Base-by-base conservation (phyloP, 2,797 vertebrate genomes). In the Discoglossus pictus region DNA sequence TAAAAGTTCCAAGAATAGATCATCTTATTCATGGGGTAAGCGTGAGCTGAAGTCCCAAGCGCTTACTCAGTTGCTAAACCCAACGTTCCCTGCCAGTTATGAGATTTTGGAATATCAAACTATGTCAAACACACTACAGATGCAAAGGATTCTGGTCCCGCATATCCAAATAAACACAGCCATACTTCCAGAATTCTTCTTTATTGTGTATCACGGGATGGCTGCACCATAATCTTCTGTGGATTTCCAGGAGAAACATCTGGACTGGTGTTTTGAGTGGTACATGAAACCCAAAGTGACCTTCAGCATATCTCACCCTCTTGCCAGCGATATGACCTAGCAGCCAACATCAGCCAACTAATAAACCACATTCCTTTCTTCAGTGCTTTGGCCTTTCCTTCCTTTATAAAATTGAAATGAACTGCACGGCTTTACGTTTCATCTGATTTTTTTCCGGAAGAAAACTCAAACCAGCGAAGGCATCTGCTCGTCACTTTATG, bases 361-460 rank as follows among this genome's bases (percentile, higher is more conserved):
- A 36, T 2, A 16, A 68, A 6, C 15, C 18, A 0, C 16, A 27
- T 69, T 78, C 72, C 77, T 75, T 2, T 0, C 54, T 46, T 65
- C 51, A 9, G 39, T 38, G 12, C 65, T 73, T 77, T 82, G 81
- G 78, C 83, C 55, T 7, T 60, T 40, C 44, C 66, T 80, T 70
- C 64, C 0, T 7, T 79, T 74, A 77, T 73, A 77, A 81, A 82
- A 66, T 66, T 67, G 79, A 86, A 87, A 85, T 88, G 85, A 86
- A 81, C 76, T 38, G 77, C 78, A 78, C 66, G 55, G 72, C 61
- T 72, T 66, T 78, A 61, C 75, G 56, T 63, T 74, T 72, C 65
- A 65, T 71, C 65, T 56, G 56, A 75, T 50, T 62, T 52, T 52
- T 51, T 52, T 52, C 20, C 65, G 31, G 40, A 76, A 78, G 77